Conservation (phyloP, 1,140 invertebrate species). For the Sesamia nonagrioides region DNA sequence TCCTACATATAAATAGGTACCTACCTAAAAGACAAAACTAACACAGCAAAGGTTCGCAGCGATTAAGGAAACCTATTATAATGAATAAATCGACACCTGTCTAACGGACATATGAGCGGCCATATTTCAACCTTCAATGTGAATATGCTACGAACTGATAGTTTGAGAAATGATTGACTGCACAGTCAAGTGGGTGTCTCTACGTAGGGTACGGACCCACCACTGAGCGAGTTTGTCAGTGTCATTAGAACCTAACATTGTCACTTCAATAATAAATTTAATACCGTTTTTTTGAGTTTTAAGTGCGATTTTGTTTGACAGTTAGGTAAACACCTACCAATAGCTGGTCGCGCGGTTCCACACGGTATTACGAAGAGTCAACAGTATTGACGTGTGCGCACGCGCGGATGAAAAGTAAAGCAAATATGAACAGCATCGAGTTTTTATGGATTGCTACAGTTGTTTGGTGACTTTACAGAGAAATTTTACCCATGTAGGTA, state of each 20-base stretch:
- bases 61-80: conserved; percentile 45
- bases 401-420: conserved; percentile 42
- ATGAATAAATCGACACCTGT: conserved; percentile 53
- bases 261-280: conserved; percentile 77
- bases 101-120: conserved; percentile 35
- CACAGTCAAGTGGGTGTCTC: conserved; percentile 55
- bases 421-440: conserved; percentile 46
- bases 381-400: conserved; percentile 60
- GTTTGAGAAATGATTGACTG: conserved; percentile 64
- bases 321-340: conserved; percentile 73
- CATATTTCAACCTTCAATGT: conserved; percentile 56
- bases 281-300: conserved; percentile 63
- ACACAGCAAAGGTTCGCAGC: conserved; percentile 23
- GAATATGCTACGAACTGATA: conserved; percentile 57
- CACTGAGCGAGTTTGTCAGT: conserved; percentile 65
- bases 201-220: conserved; percentile 60
- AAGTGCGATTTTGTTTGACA: conserved; percentile 56
- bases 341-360: conserved; percentile 57
- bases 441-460: conserved; percentile 46
- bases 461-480: conserved; percentile 42
- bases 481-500: conserved; percentile 35
- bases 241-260: conserved; percentile 75
- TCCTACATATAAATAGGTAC: conserved; percentile 15
- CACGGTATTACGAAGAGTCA: conserved; percentile 67
- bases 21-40: conserved; percentile 36